Base-by-base conservation (phyloP, 2,113 vertebrate genomes). In the Cavia aperea region DNA sequence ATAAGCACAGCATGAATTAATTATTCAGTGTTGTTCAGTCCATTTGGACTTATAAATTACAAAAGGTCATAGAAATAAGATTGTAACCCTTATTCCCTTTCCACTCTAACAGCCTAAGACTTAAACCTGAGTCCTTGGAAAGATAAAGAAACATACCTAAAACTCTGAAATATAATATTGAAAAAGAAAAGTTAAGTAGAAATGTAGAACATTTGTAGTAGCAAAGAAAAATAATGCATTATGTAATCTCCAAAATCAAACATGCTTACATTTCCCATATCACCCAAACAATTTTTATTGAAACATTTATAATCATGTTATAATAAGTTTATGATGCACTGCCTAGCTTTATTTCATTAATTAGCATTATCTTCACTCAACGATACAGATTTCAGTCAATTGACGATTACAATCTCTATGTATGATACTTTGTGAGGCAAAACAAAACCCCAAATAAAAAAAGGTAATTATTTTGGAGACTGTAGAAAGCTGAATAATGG, bases 11-110 rank as follows among this genome's bases (percentile, higher is more conserved):
- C 94, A 88, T 96, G 96, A 97, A 96, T 96, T 96, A 97, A 97
- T 96, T 96, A 96, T 97, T 97, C 96, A 97, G 95, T 96, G 93
- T 91, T 95, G 93, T 94, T 97, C 95, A 96, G 96, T 95, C 93
- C 95, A 96, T 93, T 96, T 96, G 93, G 94, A 96, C 95, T 96
- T 96, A 96, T 96, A 96, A 96, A 96, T 96, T 95, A 92, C 89
- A 75, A 96, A 96, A 96, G 96, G 96, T 96, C 96, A 96, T 68
- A 91, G 65, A 87, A 75, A 94, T 88, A 96, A 94, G 83, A 96
- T 78, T 95, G 90, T 96, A 96, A 84, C 84, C 94, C 91, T 82
- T 94, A 94, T 95, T 96, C 84, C 73, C 90, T 93, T 93, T 92
- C 91, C 39, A 95, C 33, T 84, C 72, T 92, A 94, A 94, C 54